phyloP scores from a whole-genome alignment of 1,140 invertebrate species.

The Palaemon carinicauda region DNA sequence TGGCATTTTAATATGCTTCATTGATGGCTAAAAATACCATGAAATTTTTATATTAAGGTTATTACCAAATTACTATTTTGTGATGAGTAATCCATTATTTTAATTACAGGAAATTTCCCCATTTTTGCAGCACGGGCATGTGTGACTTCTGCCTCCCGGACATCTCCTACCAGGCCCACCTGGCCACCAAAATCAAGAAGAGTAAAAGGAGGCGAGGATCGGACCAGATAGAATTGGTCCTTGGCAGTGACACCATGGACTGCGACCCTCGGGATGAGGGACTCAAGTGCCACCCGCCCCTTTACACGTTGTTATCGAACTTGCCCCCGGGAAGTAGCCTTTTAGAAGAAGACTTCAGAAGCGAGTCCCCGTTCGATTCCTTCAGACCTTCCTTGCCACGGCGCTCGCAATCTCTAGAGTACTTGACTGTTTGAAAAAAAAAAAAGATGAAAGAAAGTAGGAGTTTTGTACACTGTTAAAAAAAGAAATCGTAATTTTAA shows the following conservation, averaged over 20 bases:
- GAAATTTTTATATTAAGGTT: too few relatives aligned
- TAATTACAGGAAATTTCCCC: too few relatives aligned
- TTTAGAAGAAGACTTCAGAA: background rate
- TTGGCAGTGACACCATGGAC: background rate
- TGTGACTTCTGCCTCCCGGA: background rate
- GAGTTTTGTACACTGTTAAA: too few relatives aligned
- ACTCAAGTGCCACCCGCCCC: slow-evolving; percentile 9
- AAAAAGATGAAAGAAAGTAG: background rate
- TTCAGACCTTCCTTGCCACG: background rate
- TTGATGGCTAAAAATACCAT: too few relatives aligned
- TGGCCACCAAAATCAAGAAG: background rate
- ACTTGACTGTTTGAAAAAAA: background rate
- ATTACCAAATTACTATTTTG: too few relatives aligned
- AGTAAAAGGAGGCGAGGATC: too few relatives aligned
- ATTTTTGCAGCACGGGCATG: background rate
- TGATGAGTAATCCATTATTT: too few relatives aligned
- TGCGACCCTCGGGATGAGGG: background rate
- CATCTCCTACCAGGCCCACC: slow-evolving; percentile 14
- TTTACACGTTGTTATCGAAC: slow-evolving; percentile 7
- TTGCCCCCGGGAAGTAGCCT: background rate
- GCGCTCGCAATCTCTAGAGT: slow-evolving; percentile 14
- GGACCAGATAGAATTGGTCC: background rate
- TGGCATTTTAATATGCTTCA: too few relatives aligned
- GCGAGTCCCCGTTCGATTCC: background rate
- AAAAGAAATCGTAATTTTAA: too few relatives aligned